phyloP scores from a whole-genome alignment of 1,140 invertebrate genomes.

The Coptotermes formosanus region DNA sequence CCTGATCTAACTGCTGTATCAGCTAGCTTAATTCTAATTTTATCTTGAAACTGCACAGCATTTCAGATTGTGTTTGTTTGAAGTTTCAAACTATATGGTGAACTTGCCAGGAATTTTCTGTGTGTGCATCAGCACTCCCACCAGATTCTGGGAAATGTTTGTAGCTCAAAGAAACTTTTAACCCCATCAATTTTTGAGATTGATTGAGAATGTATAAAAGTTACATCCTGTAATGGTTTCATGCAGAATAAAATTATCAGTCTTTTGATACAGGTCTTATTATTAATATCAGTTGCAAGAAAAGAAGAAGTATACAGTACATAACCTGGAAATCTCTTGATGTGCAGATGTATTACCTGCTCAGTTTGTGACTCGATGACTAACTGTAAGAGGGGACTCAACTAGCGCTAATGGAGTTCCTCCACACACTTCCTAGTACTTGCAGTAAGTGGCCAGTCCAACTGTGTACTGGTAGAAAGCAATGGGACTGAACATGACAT shows the following conservation, averaged over 20 bases:
- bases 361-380: constrained; percentile 36
- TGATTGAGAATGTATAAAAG: background rate
- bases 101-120: too few relatives aligned
- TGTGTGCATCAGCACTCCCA: too few relatives aligned
- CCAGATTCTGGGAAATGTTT: too few relatives aligned
- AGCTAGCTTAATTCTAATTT: too few relatives aligned
- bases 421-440: constrained; percentile 32
- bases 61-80: too few relatives aligned
- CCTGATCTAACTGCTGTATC: too few relatives aligned
- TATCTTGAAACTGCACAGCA: too few relatives aligned
- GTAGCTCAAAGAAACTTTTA: background rate
- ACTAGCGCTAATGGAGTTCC: constrained; percentile 27
- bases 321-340: constrained; percentile 17
- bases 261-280: background rate
- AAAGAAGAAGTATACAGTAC: constrained; percentile 3
- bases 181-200: background rate
- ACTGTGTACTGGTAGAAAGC: constrained; percentile 3
- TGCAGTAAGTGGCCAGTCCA: constrained; percentile 31
- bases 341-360: constrained; percentile 34
- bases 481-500: constrained; percentile 9
- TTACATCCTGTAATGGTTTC: background rate
- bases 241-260: background rate
- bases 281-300: background rate
- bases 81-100: too few relatives aligned
- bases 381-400: constrained; percentile 32